Evolutionary conservation across 2,797 vertebrate species (phyloP), one percentile per base, ranked within the genome.

Genomic region (Amblyopsis hoosieri): DNA sequence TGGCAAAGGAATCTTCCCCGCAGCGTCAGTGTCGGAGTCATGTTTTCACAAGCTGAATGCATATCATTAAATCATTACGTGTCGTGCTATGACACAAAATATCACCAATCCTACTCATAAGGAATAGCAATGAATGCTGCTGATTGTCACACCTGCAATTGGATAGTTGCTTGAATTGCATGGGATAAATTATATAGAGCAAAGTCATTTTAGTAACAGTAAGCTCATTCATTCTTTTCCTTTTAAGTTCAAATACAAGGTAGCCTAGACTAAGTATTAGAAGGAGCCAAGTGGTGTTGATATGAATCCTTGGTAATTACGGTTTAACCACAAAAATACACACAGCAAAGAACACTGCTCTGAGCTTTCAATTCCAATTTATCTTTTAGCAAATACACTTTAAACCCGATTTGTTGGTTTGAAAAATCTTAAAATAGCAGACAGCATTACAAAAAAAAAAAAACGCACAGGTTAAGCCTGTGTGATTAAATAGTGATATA

Each of bases 201-300:
- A 82, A 76, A 83, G 84, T 82, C 73, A 72, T 72, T 79, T 72
- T 78, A 77, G 68, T 77, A 86, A 90, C 89, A 90, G 81, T 90
- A 74, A 78, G 79, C 86, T 87, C 86, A 90, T 91, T 91, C 89
- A 90, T 89, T 80, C 85, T 82, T 71, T 71, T 58, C 79, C 85
- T 89, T 90, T 87, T 86, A 90, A 86, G 85, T 90, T 90, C 85
- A 90, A 89, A 82, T 89, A 83, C 86, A 84, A 88, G 85, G 86
- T 78, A 83, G 83, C 81, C 74, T 81, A 87, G 83, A 82, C 74
- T 81, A 87, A 86, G 81, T 83, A 81, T 87, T 86, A 89, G 84
- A 86, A 79, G 83, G 60, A 89, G 83, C 86, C 81, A 81, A 65
- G 80, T 57, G 64, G 77, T 78, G 87, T 79, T 87, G 86, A 91